These are phyloP conservation scores for Alcedo quadribrachys DNA, from an alignment of 2,797 vertebrate species.

Conservation along the genomic window DNA sequence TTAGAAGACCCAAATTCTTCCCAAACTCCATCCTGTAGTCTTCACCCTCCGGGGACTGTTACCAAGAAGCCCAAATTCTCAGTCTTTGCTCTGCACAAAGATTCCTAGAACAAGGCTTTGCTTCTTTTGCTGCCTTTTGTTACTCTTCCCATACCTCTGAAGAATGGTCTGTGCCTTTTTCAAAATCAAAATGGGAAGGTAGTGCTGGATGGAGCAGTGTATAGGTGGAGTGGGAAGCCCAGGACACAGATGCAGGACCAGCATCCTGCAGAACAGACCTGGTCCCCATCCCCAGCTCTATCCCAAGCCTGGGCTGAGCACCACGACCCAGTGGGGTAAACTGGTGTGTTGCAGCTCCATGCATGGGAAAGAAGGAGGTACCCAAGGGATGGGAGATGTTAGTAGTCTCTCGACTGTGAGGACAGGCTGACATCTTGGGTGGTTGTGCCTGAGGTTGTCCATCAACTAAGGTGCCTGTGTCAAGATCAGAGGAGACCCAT, in stretches of 20 bases:
- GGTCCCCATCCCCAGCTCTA: too few relatives aligned
- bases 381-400: background rate
- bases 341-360: background rate
- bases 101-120: background rate
- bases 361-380: background rate
- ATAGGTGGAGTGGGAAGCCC: background rate
- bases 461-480: background rate
- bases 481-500: accelerated
- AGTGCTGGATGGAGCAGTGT: background rate
- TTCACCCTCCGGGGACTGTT: background rate
- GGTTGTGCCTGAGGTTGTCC: background rate
- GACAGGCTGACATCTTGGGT: accelerated
- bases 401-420: background rate
- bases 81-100: background rate
- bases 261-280: background rate
- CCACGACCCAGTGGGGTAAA: accelerated
- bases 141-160: background rate
- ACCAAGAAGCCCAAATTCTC: background rate
- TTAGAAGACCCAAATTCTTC: background rate
- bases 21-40: background rate
- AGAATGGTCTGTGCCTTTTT: accelerated
- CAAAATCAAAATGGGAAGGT: background rate
- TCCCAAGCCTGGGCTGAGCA: background rate
- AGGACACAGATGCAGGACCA: background rate
- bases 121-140: background rate